Evolutionary conservation across 1,140 invertebrate genomes (phyloP).

Genomic region (Hermetia illucens): DNA sequence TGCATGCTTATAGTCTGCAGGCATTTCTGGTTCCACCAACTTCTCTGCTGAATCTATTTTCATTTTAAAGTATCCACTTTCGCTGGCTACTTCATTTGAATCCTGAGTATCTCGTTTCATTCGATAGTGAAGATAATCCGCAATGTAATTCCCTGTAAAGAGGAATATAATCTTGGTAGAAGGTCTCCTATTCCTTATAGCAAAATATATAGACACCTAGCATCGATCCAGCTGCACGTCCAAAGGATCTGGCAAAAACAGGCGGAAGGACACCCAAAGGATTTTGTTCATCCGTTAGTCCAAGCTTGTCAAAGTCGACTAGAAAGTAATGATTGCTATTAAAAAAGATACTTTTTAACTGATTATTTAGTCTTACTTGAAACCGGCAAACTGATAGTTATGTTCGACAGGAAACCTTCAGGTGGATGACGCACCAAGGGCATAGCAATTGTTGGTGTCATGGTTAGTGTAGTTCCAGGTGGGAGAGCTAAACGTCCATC

Average conservation of each 20-base stretch:
- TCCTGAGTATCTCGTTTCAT: slow-evolving; percentile 31
- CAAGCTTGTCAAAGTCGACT: slow-evolving; percentile 74
- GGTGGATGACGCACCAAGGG: slow-evolving; percentile 71
- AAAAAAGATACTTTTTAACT: slow-evolving; percentile 1
- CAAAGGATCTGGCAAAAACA: slow-evolving; percentile 52
- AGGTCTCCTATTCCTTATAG: no score
- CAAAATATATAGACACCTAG: slow-evolving; percentile 22
- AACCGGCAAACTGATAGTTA: slow-evolving; percentile 74
- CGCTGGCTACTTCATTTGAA: slow-evolving; percentile 12
- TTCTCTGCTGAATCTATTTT: no score
- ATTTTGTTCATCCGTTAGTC: slow-evolving; percentile 71
- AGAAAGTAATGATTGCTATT: slow-evolving; percentile 14
- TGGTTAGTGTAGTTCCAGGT: slow-evolving; percentile 61
- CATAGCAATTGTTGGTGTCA: slow-evolving; percentile 64
- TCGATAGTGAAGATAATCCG: slow-evolving; percentile 48
- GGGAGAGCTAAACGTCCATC: slow-evolving; percentile 66
- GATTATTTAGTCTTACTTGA: slow-evolving; percentile 49
- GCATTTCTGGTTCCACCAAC: slow-evolving; percentile 20
- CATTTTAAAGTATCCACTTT: slow-evolving; percentile 25
- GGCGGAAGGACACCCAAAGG: slow-evolving; percentile 65
- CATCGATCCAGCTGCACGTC: slow-evolving; percentile 48
- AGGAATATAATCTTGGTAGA: no score
- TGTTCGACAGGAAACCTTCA: slow-evolving; percentile 68
- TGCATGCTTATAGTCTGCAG: slow-evolving; percentile 29
- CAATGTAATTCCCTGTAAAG: slow-evolving; percentile 47